These are phyloP conservation scores for Opisthocomus hoazin DNA, from an alignment of 2,113 vertebrate species.

Conservation along the genomic window DNA sequence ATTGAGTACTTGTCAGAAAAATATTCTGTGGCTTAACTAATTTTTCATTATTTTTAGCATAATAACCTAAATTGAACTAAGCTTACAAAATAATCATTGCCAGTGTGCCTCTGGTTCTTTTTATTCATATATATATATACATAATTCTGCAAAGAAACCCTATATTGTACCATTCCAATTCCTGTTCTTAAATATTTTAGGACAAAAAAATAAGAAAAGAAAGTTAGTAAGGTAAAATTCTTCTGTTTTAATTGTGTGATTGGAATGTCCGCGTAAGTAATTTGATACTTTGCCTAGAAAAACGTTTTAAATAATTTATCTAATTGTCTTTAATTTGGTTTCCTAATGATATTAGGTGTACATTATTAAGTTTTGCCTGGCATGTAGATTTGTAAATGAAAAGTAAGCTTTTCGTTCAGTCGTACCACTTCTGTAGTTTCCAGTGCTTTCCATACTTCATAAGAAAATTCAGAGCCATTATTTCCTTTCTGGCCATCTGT, in stretches of 20 bases:
- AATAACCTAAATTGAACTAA: neutral
- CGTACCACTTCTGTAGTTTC: neutral
- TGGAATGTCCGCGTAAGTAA: neutral
- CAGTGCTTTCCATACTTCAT: neutral
- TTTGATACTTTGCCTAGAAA: neutral
- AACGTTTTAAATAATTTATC: neutral
- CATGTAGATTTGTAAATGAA: neutral
- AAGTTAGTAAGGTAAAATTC: neutral
- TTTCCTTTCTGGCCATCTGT: slow-evolving; percentile 1
- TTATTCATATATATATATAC: neutral
- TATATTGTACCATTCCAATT: neutral
- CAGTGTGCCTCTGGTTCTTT: neutral
- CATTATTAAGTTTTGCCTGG: neutral
- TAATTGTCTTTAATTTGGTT: slow-evolving; percentile 4
- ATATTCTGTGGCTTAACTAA: neutral
- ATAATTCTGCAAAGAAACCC: neutral
- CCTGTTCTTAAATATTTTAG: neutral
- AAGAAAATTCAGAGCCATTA: neutral
- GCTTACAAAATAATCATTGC: neutral
- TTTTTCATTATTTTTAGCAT: neutral
- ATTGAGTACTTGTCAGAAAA: neutral
- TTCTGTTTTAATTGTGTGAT: neutral
- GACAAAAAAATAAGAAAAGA: neutral
- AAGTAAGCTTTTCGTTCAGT: neutral
- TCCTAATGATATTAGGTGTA: neutral